Base-by-base conservation (phyloP, 2,888 invertebrate species). In the Phyllotreta cruciferae region DNA sequence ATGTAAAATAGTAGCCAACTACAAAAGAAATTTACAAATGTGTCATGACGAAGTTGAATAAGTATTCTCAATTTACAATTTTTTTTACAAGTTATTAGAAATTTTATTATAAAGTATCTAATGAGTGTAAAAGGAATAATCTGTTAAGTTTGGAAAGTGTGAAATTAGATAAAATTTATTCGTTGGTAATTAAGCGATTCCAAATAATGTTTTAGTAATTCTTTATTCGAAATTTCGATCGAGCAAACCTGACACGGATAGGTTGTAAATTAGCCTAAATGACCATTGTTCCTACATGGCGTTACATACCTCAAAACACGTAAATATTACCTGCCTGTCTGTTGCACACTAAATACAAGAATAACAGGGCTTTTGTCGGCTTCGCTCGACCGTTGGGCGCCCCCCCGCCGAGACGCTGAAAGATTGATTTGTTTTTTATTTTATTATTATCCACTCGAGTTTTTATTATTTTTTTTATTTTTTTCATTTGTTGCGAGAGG, bases 321-420 rank as follows among this genome's bases (percentile, higher is more conserved):
- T 62, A 66, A 62, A 56, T 56, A 56, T 62, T 71, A 72, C 68
- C 67, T 70, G 70, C 58, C 66, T 66, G 71, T 69, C 74, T 70
- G 72, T 67, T 69, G 73, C 61, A 73, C 70, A 74, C 74, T 76
- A 76, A 78, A 79, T 79, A 78, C 75, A 77, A 24, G 74, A 75
- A 77, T 78, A 79, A 79, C 79, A 80, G 56, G 74, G 75, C 79
- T 80, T 80, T 80, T 80, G 80, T 80, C 80, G 80, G 80, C 77
- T 76, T 66, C 66, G 67, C 67, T 73, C 75, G 70, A 72, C 75
- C 70, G 66, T 74, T 74, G 70, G 24, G 24, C 24, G 76, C 76
- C 72, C 77, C 75, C 78, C 78, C 60, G 66, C 57, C 39, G 79
- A 79, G 76, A 76, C 77, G 79, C 77, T 80, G 80, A 80, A 79